Evolutionary conservation across 2,113 vertebrate genomes (phyloP).

Genomic region (Tautogolabrus adspersus): DNA sequence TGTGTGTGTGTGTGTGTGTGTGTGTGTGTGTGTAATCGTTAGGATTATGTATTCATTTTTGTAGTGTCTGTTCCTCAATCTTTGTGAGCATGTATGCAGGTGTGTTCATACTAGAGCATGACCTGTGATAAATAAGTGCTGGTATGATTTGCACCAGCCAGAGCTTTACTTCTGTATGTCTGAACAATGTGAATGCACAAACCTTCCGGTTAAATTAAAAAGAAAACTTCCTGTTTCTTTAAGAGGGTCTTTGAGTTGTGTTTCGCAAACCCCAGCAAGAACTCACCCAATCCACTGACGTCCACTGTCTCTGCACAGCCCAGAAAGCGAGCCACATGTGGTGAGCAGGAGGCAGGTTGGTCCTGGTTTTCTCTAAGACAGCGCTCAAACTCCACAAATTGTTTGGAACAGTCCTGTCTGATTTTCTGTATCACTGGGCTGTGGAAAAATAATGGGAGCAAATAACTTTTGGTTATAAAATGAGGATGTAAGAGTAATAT

Average conservation of each 20-base stretch:
- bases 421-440: constrained; percentile 93
- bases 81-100: no score
- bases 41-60: no score
- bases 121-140: no score
- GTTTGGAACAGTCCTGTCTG: constrained; percentile 84
- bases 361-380: constrained; percentile 89
- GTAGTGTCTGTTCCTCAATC: no score
- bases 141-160: no score
- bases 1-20: no score
- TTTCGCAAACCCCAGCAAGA: background rate
- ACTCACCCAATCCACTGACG: constrained; percentile 76
- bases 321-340: constrained; percentile 87
- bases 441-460: background rate
- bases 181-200: constrained; percentile 4
- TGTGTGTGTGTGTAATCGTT: no score
- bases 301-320: constrained; percentile 90
- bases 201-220: background rate
- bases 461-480: background rate
- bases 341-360: constrained; percentile 81
- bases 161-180: background rate
- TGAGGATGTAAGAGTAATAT: background rate
- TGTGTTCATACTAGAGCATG: no score
- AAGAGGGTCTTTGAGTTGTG: constrained; percentile 1
- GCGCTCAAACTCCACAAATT: constrained; percentile 89
- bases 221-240: background rate